These are phyloP conservation scores for Limonius californicus DNA, from an alignment of 1,140 invertebrate species.

Conservation along the genomic window DNA sequence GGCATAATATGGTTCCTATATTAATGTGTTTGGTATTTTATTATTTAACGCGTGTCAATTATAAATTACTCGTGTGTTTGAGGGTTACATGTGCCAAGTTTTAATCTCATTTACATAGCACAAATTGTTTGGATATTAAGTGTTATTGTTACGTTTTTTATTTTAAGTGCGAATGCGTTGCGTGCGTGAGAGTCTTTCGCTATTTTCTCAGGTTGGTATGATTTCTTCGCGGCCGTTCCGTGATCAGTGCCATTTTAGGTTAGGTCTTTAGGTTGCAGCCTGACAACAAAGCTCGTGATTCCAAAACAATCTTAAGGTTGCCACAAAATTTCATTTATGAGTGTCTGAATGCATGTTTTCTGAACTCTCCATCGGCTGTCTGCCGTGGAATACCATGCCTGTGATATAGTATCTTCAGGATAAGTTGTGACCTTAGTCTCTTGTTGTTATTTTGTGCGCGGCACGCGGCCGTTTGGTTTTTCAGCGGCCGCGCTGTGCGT, in stretches of 20 bases:
- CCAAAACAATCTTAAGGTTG: conserved; percentile 27
- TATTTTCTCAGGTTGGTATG: conserved; percentile 35
- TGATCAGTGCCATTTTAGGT: conserved; percentile 40
- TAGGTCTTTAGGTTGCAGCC: conserved; percentile 40
- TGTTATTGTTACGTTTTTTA: conserved; percentile 25
- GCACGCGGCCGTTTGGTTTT: conserved; percentile 31
- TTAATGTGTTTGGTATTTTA: conserved; percentile 19
- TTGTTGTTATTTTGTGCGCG: conserved; percentile 49
- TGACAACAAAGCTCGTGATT: conserved; percentile 36
- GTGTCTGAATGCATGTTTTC: conserved; percentile 28
- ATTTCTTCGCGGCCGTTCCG: conserved; percentile 30
- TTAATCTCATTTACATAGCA: conserved; percentile 24
- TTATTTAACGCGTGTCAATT: conserved; percentile 30
- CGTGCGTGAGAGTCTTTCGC: conserved; percentile 15
- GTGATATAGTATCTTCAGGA: conserved; percentile 54
- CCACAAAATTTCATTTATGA: conserved; percentile 31
- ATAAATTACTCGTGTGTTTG: conserved; percentile 31
- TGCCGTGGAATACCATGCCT: conserved; percentile 45
- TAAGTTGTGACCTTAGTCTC: conserved; percentile 53
- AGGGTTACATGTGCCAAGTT: conserved; percentile 35
- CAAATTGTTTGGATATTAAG: conserved; percentile 23
- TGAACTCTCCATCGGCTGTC: conserved; percentile 30
- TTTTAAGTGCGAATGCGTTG: conserved; percentile 25
- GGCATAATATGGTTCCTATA: conserved; percentile 40
- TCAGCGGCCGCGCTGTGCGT: conserved; percentile 22